Evolutionary conservation across 2,113 vertebrate genomes (phyloP).

Genomic region (Podarcis raffonei): DNA sequence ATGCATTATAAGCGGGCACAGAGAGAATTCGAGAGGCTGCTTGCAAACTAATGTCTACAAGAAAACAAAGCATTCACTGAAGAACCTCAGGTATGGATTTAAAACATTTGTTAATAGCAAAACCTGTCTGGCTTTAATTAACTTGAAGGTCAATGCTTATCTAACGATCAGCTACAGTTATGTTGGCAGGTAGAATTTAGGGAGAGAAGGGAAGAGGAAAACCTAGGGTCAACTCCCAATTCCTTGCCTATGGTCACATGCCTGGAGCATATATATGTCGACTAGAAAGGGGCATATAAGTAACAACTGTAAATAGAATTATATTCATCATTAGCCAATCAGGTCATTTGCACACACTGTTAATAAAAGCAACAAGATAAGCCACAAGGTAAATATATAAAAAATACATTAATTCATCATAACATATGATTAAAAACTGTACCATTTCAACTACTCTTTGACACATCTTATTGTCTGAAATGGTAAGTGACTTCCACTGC

Average conservation of each 20-base stretch:
- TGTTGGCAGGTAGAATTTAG: neutral
- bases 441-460: too few relatives aligned
- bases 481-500: too few relatives aligned
- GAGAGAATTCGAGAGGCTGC: constrained; percentile 89
- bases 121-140: neutral
- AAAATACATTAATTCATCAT: too few relatives aligned
- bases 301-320: too few relatives aligned
- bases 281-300: neutral
- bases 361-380: too few relatives aligned
- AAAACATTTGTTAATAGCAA: neutral
- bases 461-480: too few relatives aligned
- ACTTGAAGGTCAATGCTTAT: neutral
- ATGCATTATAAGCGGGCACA: constrained; percentile 85
- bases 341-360: too few relatives aligned
- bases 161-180: neutral
- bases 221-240: neutral
- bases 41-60: constrained; percentile 93
- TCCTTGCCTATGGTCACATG: neutral
- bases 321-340: too few relatives aligned
- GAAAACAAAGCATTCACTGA: neutral
- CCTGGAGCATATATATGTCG: neutral
- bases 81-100: neutral
- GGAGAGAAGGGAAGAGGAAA: neutral
- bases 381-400: too few relatives aligned
- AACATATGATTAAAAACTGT: too few relatives aligned